Evolutionary conservation across 2,888 invertebrate genomes (phyloP), one percentile per base, ranked within the genome.

Genomic region (Piscicola geometra): DNA sequence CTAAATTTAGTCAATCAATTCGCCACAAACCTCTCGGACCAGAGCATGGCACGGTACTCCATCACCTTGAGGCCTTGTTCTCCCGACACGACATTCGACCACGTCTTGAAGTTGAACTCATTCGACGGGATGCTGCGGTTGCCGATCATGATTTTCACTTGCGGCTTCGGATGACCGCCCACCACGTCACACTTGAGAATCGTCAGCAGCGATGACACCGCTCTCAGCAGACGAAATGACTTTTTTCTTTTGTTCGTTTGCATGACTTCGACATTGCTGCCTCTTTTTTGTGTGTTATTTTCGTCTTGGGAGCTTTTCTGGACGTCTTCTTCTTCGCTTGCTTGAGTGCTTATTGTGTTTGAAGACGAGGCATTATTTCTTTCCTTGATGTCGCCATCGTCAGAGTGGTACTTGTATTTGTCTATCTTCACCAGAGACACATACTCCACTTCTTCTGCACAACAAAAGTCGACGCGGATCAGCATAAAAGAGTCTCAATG

Each of bases 341-440:
- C 9, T 25, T 41, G 41, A 41, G 5, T 41, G 41, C 41, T 41
- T 41, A 41, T 41, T 41, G 9, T 41, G 41, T 41, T 41, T 41
- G 41, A 9, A 5, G 41, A 41, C 15, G 41, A 41, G 41, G 5
- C 41, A 41, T 41, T 15, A 5, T 56, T 56, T 5, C n/a, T 56
- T 21, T 56, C 25, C 5, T 21, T 56, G 21, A n/a, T 3, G 21
- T 5, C 5, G 3, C n/a, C 25, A 25, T 56, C 60, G 3, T 15
- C 25, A 3, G 60, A 25, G n/a, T 56, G 60, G 60, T 56, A 56
- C 25, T 56, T 56, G 60, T 56, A 56, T 21, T 56, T 56, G 25
- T 56, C 60, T 18, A 56, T 15, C 25, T 56, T 56, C 21, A 56
- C 3, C 60, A 56, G n/a, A 56, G 3, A 25, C 5, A 56, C n/a